Percentiles rank a stretch among this genome's conserved stretches.
These are phyloP conservation scores for Xenopus tropicalis DNA, from an alignment of 2,113 vertebrate genomes.

Conservation along the genomic window UCB_Xtro_10.0 CM004449.2:72138001-72138500, in stretches of 20 bases:
- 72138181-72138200: conserved; percentile 79
- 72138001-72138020: conserved; percentile 21
- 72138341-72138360: no score
- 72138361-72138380: no score
- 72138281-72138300: background rate
- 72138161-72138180: conserved; percentile 82
- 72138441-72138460: no score
- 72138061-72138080: conserved; percentile 39
- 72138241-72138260: conserved; percentile 31
- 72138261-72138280: background rate
- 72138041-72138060: conserved; percentile 33
- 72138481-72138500: no score
- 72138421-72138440: no score
- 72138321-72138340: background rate
- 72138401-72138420: no score
- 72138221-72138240: conserved; percentile 66
- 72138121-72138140: conserved; percentile 37
- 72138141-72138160: conserved; percentile 63
- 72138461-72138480: no score
- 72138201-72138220: conserved; percentile 73
- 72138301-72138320: background rate
- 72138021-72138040: conserved; percentile 40
- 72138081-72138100: conserved; percentile 69
- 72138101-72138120: conserved; percentile 68
- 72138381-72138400: no score